phyloP scores from a whole-genome alignment of 2,888 invertebrate genomes.

The Tachina grossa region DNA sequence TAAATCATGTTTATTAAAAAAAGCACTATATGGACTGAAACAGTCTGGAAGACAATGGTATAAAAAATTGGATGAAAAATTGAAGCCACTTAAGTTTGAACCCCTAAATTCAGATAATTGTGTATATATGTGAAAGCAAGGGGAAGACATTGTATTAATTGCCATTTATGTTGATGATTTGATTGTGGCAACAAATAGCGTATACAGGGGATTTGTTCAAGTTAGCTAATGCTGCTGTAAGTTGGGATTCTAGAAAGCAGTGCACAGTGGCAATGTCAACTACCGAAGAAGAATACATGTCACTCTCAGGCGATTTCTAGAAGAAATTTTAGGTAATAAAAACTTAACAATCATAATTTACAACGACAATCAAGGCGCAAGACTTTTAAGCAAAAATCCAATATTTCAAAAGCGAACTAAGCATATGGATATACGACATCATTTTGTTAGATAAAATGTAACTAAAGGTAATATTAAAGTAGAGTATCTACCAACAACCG shows the following conservation, averaged over 20 bases:
- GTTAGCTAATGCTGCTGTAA: conserved; percentile 14
- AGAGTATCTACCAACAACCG: neutral
- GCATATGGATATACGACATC: neutral
- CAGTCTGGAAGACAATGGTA: no score
- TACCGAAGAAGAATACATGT: no score
- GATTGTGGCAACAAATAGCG: neutral
- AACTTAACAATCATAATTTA: neutral
- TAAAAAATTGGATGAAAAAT: no score
- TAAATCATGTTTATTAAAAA: conserved; percentile 4
- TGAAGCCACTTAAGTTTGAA: no score
- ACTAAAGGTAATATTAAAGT: neutral
- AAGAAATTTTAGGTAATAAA: no score
- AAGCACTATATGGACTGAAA: conserved; percentile 4
- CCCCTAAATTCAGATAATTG: no score
- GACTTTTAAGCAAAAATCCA: conserved; percentile 6
- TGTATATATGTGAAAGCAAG: neutral
- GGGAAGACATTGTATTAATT: neutral
- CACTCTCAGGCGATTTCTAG: no score
- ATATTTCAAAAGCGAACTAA: neutral
- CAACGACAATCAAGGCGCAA: neutral
- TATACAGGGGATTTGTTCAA: neutral
- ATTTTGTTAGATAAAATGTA: neutral
- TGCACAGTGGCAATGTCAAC: no score
- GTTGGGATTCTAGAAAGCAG: conserved; percentile 6
- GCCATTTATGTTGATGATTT: conserved; percentile 15